Evolutionary conservation across 2,888 invertebrate genomes (phyloP).

Genomic region (Serripes groenlandicus): DNA sequence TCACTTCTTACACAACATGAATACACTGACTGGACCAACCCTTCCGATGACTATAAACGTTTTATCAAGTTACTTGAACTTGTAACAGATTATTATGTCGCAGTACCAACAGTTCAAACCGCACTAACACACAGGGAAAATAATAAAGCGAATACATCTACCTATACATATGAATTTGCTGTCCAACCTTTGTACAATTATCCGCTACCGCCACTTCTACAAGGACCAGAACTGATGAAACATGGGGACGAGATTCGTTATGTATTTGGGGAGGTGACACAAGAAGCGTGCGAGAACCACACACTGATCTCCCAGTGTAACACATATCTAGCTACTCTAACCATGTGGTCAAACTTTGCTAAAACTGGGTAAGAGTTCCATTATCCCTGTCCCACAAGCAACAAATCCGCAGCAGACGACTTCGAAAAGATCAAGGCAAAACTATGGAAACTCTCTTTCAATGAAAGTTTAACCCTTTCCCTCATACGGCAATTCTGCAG

Average conservation of each 20-base stretch:
- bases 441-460: too few species aligned
- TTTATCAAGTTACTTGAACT: not conserved
- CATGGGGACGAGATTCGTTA: conserved; percentile 17
- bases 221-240: not conserved
- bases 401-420: too few species aligned
- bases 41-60: not conserved
- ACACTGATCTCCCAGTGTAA: not conserved
- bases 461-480: too few species aligned
- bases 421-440: too few species aligned
- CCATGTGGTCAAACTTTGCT: conserved; percentile 26
- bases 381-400: too few species aligned
- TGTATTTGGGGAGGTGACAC: conserved; percentile 4
- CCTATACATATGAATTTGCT: conserved; percentile 18
- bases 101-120: not conserved
- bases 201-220: conserved; percentile 3
- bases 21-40: conserved; percentile 25
- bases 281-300: not conserved
- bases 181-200: not conserved
- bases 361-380: conserved; percentile 24
- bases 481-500: too few species aligned
- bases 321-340: conserved; percentile 1
- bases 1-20: not conserved
- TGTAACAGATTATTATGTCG: conserved; percentile 1
- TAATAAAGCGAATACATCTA: not conserved
- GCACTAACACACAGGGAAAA: not conserved